These are phyloP conservation scores for Zhengitettix transpicula DNA, from an alignment of 2,888 invertebrate species.

Conservation along the genomic window DNA sequence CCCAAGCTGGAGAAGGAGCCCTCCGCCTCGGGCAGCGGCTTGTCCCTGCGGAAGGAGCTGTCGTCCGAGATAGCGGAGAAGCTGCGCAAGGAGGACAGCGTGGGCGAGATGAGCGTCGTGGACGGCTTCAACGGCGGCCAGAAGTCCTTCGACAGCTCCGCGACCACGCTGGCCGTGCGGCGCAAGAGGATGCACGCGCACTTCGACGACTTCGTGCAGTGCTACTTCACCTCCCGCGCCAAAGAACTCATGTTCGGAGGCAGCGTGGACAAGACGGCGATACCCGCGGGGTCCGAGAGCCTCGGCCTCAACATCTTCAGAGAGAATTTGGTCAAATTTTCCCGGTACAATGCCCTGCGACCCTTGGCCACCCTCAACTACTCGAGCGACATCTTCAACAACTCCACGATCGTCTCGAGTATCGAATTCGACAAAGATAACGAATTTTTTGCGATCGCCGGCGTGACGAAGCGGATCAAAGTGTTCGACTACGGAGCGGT, in stretches of 20 bases:
- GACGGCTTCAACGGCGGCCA: conserved; percentile 18
- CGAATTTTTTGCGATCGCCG: conserved; percentile 89
- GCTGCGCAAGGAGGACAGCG: conserved; percentile 6
- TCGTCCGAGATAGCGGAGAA: conserved; percentile 16
- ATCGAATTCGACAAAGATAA: conserved; percentile 94
- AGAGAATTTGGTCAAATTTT: conserved; percentile 73
- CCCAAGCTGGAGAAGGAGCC: conserved; percentile 34
- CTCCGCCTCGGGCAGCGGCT: not conserved
- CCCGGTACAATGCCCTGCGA: conserved; percentile 57
- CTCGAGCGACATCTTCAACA: conserved; percentile 75
- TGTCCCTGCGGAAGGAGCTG: conserved; percentile 25
- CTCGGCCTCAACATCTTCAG: conserved; percentile 58
- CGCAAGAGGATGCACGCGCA: conserved; percentile 65
- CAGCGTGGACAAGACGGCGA: conserved; percentile 18
- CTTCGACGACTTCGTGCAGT: conserved; percentile 77
- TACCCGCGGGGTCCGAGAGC: conserved; percentile 15
- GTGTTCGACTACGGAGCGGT: conserved; percentile 80
- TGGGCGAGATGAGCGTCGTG: conserved; percentile 12
- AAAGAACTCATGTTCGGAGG: conserved; percentile 49
- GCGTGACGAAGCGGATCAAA: conserved; percentile 87
- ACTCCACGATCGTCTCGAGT: conserved; percentile 73
- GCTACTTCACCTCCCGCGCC: conserved; percentile 64
- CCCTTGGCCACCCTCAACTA: conserved; percentile 78
- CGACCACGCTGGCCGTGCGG: conserved; percentile 43
- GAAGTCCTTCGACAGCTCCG: conserved; percentile 17